Evolutionary conservation across 2,888 invertebrate species (phyloP), one percentile per base, ranked within the genome.

Genomic region (Himalopsyche anomala): DNA sequence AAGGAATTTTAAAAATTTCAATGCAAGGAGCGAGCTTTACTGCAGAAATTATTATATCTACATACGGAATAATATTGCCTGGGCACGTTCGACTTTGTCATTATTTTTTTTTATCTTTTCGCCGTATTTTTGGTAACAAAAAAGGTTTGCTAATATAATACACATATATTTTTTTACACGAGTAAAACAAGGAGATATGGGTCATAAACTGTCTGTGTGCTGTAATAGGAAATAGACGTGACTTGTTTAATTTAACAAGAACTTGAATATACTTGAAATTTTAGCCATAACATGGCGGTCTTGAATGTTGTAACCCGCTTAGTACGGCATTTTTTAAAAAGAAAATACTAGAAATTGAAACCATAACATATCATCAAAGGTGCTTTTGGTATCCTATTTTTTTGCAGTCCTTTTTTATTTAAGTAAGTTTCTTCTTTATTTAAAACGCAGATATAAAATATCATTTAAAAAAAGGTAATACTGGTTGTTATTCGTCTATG

Each of bases 151-250:
- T 62, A 19, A 62, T 56, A 62, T 62, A 62, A 62, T 62, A 62
- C 80, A 80, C 42, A 80, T 80, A 40, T 80, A 80, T 82, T 81
- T 45, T 80, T 81, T 82, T 82, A 40, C 55, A 55, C 45, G n/a
- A 82, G 82, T 82, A 82, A 54, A 82, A 56, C 51, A 55, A 55
- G 82, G 56, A 82, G 82, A 82, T 82, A 82, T 82, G 82, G 82
- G 28, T 36, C 54, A 82, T 82, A 82, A 82, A 82, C 12, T 82
- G 82, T 56, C 36, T 36, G 82, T 36, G 55, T 82, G 62, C 62
- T 62, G 82, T 82, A 82, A 82, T 82, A 55, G 82, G 55, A 82
- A 45, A 54, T 55, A 55, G 28, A 82, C 82, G 82, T 82, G 82
- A 82, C 82, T 45, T 82, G 82, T 54, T 54, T 82, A 54, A 82